phyloP scores from a whole-genome alignment of 2,113 vertebrate genomes.

The Montifringilla adamsi region DNA sequence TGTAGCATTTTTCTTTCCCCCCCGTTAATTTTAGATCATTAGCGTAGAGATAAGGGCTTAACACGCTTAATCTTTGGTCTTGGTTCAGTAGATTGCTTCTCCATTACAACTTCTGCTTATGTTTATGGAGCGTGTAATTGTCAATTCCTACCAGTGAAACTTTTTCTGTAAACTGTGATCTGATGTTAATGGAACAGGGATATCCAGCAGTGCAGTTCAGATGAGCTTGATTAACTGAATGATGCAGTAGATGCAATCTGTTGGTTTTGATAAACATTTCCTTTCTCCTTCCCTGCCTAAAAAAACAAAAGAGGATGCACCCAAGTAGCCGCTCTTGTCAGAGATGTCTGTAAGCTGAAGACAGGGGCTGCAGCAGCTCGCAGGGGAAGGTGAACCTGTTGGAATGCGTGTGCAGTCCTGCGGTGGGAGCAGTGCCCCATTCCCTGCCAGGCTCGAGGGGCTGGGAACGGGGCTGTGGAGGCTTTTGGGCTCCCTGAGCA shows the following conservation, averaged over 20 bases:
- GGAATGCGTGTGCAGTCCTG: not conserved
- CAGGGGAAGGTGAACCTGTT: conserved; percentile 67
- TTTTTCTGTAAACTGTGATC: not conserved
- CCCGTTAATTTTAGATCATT: not conserved
- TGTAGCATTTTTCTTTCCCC: rapidly evolving
- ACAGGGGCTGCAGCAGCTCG: conserved; percentile 51
- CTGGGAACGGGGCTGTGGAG: conserved; percentile 19
- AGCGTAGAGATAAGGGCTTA: not conserved
- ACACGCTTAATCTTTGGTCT: not conserved
- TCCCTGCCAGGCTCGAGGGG: not conserved
- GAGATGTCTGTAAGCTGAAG: conserved; percentile 61
- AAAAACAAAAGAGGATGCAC: not conserved
- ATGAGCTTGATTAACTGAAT: not conserved
- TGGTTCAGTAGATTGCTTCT: not conserved
- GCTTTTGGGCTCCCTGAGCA: conserved; percentile 23
- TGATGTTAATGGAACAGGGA: not conserved
- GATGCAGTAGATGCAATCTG: not conserved
- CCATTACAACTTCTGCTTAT: not conserved
- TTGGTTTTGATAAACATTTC: not conserved
- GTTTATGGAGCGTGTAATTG: not conserved
- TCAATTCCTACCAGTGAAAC: not conserved
- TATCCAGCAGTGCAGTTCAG: not conserved
- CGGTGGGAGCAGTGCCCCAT: not conserved
- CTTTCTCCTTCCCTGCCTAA: not conserved
- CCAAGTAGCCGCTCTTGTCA: conserved; percentile 26